Base-by-base conservation (phyloP, 1,140 invertebrate species). In the Diuraphis noxia region DNA sequence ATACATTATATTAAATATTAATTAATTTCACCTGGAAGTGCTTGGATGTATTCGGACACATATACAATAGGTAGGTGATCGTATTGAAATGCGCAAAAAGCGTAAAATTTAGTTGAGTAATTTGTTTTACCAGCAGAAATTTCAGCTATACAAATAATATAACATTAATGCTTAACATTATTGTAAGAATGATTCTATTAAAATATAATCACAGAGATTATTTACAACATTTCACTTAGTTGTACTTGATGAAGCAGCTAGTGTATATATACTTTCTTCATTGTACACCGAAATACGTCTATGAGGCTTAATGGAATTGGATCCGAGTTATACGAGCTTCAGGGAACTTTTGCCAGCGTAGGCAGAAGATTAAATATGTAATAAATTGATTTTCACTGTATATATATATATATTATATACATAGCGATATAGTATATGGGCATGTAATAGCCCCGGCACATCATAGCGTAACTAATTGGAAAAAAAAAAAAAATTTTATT, bases 221-320 rank as follows among this genome's bases (percentile, higher is more conserved):
- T 86, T 86, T 21, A 86, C 21, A 36, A 86, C 41, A 36, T 86
- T 86, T 36, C 19, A 23, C 36, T 86, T 49, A 34, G 43, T 25
- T n/a, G n/a, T n/a, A n/a, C n/a, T n/a, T n/a, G n/a, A n/a, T n/a
- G n/a, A n/a, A n/a, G n/a, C n/a, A n/a, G n/a, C n/a, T n/a, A 84
- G 34, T 8, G 3, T 1, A 34, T 2, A 7, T 49, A 23, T 36
- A 86, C n/a, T 23, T 49, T 36, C n/a, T 49, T 41, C 21, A 49
- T 86, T 49, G 43, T 86, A 34, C 13, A 36, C 34, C 21, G 43
- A 49, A 86, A 86, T 21, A 46, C n/a, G n/a, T 49, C n/a, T 13
- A 13, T 2, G 21, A 36, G 84, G 49, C 84, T 86, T 86, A 85
- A 86, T 86, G 84, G 10, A 86, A 86, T 86, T 49, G n/a, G 84